Percentiles rank a stretch among this genome's conserved stretches.
These are phyloP conservation scores for Dinomys branickii DNA, from an alignment of 2,113 vertebrate genomes.

Conservation along the genomic window DNA sequence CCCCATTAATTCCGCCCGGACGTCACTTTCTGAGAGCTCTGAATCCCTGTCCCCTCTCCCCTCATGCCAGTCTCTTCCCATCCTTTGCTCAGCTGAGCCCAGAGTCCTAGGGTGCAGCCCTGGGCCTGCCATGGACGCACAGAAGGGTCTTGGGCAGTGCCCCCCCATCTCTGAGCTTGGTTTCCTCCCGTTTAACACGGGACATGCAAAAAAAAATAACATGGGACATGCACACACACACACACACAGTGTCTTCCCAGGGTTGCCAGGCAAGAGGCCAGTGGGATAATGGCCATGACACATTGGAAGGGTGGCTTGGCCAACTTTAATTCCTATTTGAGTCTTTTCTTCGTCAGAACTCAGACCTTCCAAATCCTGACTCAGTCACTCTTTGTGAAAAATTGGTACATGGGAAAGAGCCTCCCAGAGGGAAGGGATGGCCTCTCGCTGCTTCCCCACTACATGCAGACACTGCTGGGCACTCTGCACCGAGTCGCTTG, in stretches of 20 bases:
- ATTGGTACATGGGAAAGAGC: not conserved
- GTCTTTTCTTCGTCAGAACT: not conserved
- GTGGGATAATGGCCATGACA: not conserved
- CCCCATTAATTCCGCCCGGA: no score
- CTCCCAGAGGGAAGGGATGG: not conserved
- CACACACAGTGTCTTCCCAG: not conserved
- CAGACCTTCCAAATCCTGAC: slow-evolving; percentile 36
- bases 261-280: not conserved
- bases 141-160: not conserved
- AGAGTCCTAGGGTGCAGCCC: not conserved
- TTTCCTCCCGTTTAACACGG: not conserved
- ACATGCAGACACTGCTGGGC: fast-evolving
- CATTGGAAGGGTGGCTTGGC: not conserved
- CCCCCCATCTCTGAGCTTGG: not conserved
- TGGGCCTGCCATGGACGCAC: not conserved
- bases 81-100: not conserved
- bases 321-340: slow-evolving; percentile 31
- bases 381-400: not conserved
- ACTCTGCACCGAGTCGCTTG: fast-evolving
- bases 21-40: not conserved
- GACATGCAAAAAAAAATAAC: not conserved
- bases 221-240: not conserved
- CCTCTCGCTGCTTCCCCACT: not conserved
- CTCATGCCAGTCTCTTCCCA: not conserved
- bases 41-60: not conserved